phyloP scores from a whole-genome alignment of 2,113 vertebrate genomes.

The Lasiurus cinereus region DNA sequence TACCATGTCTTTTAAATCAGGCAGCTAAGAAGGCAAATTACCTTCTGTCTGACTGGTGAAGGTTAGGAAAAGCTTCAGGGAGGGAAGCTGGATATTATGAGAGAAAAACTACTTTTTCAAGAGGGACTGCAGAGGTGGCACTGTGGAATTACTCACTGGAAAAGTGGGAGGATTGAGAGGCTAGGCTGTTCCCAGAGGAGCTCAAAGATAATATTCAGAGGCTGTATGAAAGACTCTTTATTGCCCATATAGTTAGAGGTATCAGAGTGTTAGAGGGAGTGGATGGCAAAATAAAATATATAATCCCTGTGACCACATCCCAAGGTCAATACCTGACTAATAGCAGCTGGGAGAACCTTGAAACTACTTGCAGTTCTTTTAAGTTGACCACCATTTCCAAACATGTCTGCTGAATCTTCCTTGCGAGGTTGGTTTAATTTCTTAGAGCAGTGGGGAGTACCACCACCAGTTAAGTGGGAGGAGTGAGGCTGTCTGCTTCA shows the following conservation, averaged over 20 bases:
- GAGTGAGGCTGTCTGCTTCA: neutral
- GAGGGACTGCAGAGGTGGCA: slow-evolving; percentile 56
- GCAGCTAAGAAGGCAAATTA: slow-evolving; percentile 12
- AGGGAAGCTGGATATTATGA: slow-evolving; percentile 47
- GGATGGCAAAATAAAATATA: slow-evolving; percentile 82
- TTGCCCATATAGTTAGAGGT: slow-evolving; percentile 74
- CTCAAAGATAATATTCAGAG: slow-evolving; percentile 83
- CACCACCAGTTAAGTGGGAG: neutral
- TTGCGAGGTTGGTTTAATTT: slow-evolving; percentile 68
- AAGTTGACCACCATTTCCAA: slow-evolving; percentile 71
- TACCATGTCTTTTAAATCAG: neutral
- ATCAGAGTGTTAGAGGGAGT: slow-evolving; percentile 78
- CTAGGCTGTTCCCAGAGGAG: slow-evolving; percentile 73
- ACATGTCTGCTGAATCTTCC: neutral
- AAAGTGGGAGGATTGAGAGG: slow-evolving; percentile 66
- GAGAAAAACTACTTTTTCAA: slow-evolving; percentile 73
- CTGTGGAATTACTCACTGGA: slow-evolving; percentile 68
- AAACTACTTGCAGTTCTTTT: slow-evolving; percentile 71
- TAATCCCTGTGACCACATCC: slow-evolving; percentile 80
- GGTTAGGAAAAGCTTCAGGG: neutral
- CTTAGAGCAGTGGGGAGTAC: neutral
- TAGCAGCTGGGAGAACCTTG: slow-evolving; percentile 57
- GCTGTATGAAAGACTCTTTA: slow-evolving; percentile 81
- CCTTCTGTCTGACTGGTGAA: slow-evolving; percentile 28
- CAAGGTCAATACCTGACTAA: slow-evolving; percentile 79